Base-by-base conservation (phyloP, 2,888 invertebrate genomes). In the Stegophylla sp. region DNA sequence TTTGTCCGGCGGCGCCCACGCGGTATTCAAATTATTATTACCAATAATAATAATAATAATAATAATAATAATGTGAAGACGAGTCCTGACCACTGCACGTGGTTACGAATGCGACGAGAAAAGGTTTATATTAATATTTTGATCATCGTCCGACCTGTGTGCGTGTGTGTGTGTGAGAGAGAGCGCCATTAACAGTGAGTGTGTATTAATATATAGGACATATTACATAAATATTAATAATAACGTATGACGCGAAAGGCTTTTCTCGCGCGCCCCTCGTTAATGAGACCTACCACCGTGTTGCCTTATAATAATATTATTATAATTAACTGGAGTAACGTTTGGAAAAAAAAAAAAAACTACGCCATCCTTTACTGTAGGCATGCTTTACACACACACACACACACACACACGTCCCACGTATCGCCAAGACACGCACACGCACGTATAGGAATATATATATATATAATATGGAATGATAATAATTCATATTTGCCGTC, bases 291-390 rank as follows among this genome's bases (percentile, higher is more conserved):
- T 13, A 15, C 26, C 26, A 3, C 12, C 12, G 28, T 43, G 26
- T 53, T n/a, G 69, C 3, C 26, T 17, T 17, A 67, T 48, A 63
- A 34, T n/a, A 63, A 34, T 43, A 72, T n/a, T n/a, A 72, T 72
- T 73, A 61, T 74, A 74, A 74, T 74, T 74, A 63, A 73, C 72
- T 73, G 43, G 43, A 72, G 43, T n/a, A 72, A 56, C 17, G 15
- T 74, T 74, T 63, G 34, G 28, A 48, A 20, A 63, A 34, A 63
- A 74, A n/a, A 61, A 43, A 59, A 59, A 72, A 59, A 59, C 10
- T 43, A 26, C n/a, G 17, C 17, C 12, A 41, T 41, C 3, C 34
- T 71, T 71, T 69, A 34, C 53, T 71, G n/a, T n/a, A n/a, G 34
- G 34, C 3, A 34, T 34, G 34, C 43, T 69, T 53, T 15, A 53